phyloP scores from a whole-genome alignment of 2,888 invertebrate genomes.

The Prostheceraeus crozeri region DNA sequence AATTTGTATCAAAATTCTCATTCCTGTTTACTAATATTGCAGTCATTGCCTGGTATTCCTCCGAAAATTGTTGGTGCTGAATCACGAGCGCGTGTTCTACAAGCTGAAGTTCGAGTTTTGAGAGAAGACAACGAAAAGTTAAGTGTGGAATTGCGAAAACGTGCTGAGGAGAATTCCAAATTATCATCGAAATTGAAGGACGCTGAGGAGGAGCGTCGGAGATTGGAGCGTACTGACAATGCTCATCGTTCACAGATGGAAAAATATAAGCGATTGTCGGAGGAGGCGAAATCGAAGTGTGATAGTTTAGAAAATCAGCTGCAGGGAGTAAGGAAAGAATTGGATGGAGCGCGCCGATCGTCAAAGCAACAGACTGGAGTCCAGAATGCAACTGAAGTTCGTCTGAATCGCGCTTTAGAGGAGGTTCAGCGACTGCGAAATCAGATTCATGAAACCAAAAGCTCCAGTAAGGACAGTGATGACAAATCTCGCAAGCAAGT shows the following conservation, averaged over 20 bases:
- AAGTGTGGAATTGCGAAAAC: slow-evolving; percentile 47
- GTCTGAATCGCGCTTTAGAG: slow-evolving; percentile 59
- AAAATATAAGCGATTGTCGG: slow-evolving; percentile 55
- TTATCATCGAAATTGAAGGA: slow-evolving; percentile 51
- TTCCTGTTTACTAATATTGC: no score
- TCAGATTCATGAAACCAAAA: slow-evolving; percentile 4
- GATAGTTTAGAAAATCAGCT: slow-evolving; percentile 52
- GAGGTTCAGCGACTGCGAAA: slow-evolving; percentile 57
- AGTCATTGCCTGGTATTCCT: no score
- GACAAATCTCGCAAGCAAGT: slow-evolving; percentile 52
- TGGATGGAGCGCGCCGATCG: slow-evolving; percentile 59
- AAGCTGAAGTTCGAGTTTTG: slow-evolving; percentile 56
- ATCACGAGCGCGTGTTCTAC: slow-evolving; percentile 55
- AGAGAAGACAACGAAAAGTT: slow-evolving; percentile 55
- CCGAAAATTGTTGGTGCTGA: no score
- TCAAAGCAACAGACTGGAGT: slow-evolving; percentile 57
- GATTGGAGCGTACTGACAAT: slow-evolving; percentile 49
- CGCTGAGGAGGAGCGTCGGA: slow-evolving; percentile 55
- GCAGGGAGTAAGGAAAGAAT: slow-evolving; percentile 53
- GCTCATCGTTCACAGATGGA: slow-evolving; percentile 55
- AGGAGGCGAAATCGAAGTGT: slow-evolving; percentile 51
- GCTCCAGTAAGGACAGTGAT: slow-evolving; percentile 46
- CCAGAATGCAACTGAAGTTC: slow-evolving; percentile 58
- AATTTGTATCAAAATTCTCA: no score
- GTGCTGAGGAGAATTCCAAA: slow-evolving; percentile 51